These are phyloP conservation scores for Gallinago paraguaiae DNA, from an alignment of 2,113 vertebrate species.

Conservation along the genomic window DNA sequence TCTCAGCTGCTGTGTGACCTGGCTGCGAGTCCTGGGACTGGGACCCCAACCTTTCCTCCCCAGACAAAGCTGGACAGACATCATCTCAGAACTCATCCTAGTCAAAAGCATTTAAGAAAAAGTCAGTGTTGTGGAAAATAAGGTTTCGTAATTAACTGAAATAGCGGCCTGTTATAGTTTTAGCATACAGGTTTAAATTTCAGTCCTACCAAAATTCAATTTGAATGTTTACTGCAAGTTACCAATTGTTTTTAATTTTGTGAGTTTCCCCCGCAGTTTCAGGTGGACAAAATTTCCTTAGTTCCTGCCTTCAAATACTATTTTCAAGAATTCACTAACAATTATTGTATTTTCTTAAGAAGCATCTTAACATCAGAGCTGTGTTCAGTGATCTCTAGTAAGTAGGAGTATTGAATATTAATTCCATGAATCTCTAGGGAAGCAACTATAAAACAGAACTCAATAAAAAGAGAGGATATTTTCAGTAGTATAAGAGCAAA, in stretches of 20 bases:
- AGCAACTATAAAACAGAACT: not conserved
- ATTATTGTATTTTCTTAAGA: not conserved
- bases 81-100: not conserved
- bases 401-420: not conserved
- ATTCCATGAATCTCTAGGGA: not conserved
- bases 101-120: not conserved
- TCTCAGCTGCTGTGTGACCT: accelerated
- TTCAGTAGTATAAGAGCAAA: not conserved
- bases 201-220: not conserved
- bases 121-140: not conserved
- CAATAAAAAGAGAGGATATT: not conserved
- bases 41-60: accelerated
- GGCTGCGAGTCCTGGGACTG: not conserved
- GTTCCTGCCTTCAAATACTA: not conserved
- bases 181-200: not conserved
- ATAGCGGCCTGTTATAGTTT: not conserved
- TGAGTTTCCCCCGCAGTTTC: not conserved
- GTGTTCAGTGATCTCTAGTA: not conserved
- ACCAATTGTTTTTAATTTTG: not conserved
- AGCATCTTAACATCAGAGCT: not conserved
- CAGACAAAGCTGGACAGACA: accelerated
- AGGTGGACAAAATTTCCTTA: not conserved
- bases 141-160: not conserved
- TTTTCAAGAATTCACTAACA: not conserved
- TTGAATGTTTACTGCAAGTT: not conserved